phyloP scores from a whole-genome alignment of 2,113 vertebrate species.

The Corvus moneduloides region DNA sequence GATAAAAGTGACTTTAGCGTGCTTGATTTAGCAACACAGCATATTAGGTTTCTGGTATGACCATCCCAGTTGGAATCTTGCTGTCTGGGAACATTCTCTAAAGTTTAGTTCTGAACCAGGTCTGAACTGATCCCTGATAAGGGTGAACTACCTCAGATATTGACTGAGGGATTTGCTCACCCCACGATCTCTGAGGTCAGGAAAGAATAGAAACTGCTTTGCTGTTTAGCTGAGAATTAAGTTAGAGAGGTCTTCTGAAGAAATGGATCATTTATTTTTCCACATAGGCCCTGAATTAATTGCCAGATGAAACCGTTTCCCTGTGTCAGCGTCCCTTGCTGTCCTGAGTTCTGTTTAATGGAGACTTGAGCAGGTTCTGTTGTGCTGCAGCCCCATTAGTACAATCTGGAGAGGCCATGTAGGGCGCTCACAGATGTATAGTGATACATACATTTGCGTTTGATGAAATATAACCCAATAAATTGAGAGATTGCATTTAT shows the following conservation, averaged over 20 bases:
- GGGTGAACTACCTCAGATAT: neutral
- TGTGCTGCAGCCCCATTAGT: neutral
- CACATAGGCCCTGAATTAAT: neutral
- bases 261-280: neutral
- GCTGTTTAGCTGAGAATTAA: neutral
- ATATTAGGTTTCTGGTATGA: neutral
- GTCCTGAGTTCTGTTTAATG: neutral
- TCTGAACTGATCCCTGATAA: rapidly evolving
- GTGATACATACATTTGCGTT: neutral
- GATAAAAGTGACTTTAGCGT: neutral
- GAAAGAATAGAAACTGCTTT: neutral
- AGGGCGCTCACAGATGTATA: neutral
- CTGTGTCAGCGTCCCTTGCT: neutral
- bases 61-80: neutral
- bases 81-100: neutral
- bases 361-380: neutral
- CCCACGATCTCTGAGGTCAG: neutral
- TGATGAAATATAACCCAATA: conserved; percentile 1
- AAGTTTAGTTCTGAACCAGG: neutral
- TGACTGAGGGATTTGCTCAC: neutral
- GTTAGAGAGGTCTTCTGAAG: neutral
- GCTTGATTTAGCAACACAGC: neutral
- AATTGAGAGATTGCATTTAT: conserved; percentile 8
- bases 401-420: neutral
- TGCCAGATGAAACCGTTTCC: neutral